Evolutionary conservation across 2,888 invertebrate species (phyloP), one percentile per base, ranked within the genome.

Genomic region (Dromius quadrimaculatus): DNA sequence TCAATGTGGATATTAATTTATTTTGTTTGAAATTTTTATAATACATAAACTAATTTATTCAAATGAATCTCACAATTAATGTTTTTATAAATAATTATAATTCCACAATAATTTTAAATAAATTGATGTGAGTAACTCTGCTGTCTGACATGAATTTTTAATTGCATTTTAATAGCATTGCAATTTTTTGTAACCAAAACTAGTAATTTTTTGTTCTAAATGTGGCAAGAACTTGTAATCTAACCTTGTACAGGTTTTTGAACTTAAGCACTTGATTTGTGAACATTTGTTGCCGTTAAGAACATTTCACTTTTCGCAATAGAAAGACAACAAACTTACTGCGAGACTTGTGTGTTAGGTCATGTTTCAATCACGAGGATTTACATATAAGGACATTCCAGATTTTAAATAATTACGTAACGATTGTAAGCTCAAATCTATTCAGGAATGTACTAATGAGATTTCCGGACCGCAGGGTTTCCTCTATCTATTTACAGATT

Each of bases 161-260:
- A 54, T 54, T 15, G 15, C 50, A 15, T 54, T 54, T 13, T 54
- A 54, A 54, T 28, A 54, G 28, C 28, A 15, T 15, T 54, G 15
- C 28, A 54, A 6, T 54, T 54, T 54, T 54, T 23, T 23, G 11
- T 28, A 32, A 28, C 13, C 1, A 32, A 28, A 54, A 28, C 23
- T 28, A 23, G 6, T 9, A 17, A 13, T 28, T 54, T 54, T 54
- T 54, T 54, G 28, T 15, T 8, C n/a, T 11, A 11, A 36, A 36
- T 11, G 8, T 36, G 36, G 11, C 47, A 5, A 22, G 50, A 4
- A 47, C 20, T 22, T 11, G 28, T 28, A 22, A 13, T 32, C n/a
- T 59, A 59, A 59, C 59, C 59, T 59, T 59, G 59, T 36, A 59
- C 34, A 59, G 59, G 59, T 59, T 59, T 59, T 59, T 59, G 59